A percentile compares a stretch with the other conserved stretches of the same genome.
Conservation (phyloP, 2,113 vertebrate genomes). For the Corythoichthys haematopterus region DNA sequence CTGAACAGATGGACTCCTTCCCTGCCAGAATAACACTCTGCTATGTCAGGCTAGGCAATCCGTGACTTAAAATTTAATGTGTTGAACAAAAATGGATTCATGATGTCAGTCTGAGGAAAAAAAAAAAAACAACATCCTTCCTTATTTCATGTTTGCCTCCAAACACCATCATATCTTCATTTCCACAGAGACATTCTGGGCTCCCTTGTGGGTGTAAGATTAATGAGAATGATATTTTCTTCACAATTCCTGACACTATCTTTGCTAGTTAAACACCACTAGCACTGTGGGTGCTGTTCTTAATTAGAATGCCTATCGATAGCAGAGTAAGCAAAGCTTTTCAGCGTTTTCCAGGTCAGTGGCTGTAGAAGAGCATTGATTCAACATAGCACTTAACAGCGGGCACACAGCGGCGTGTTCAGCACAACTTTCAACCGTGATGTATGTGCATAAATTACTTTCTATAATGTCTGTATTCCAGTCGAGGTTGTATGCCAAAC, state of each 20-base stretch:
- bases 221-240: constrained; percentile 34
- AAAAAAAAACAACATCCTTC: not conserved
- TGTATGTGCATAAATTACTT: not conserved
- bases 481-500: not conserved
- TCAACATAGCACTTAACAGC: constrained; percentile 43
- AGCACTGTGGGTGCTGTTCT: constrained; percentile 33
- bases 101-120: not conserved
- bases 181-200: constrained; percentile 5
- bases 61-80: constrained; percentile 22
- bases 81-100: constrained; percentile 6
- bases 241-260: constrained; percentile 27
- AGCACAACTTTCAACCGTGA: constrained; percentile 28
- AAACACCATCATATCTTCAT: constrained; percentile 3
- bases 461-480: not conserved
- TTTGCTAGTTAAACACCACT: constrained; percentile 31
- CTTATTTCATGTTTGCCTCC: constrained; percentile 1
- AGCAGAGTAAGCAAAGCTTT: constrained; percentile 47
- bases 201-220: constrained; percentile 18
- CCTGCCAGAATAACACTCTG: constrained; percentile 46
- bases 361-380: constrained; percentile 58
- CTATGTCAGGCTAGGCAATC: constrained; percentile 40
- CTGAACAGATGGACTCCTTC: constrained; percentile 57
- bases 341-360: constrained; percentile 68
- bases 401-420: constrained; percentile 35
- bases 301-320: constrained; percentile 67